A percentile compares a stretch with the other conserved stretches of the same genome.
Evolutionary conservation across 2,888 invertebrate genomes (phyloP).

Genomic region (Acleris emargana): DNA sequence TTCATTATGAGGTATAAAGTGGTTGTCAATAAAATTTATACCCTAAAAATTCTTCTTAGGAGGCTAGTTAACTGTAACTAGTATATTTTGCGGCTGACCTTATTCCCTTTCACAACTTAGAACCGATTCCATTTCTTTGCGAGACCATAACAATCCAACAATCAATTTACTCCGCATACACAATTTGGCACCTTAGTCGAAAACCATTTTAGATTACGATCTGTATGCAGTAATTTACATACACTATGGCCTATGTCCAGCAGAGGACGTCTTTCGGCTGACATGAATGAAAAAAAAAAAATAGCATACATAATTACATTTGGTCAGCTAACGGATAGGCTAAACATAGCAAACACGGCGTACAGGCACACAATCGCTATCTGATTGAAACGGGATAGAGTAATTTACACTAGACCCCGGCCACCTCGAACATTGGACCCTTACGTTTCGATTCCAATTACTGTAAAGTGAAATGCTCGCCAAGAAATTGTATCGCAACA

Average conservation of each 20-base stretch:
- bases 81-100: no score
- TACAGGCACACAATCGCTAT: slow-evolving; percentile 21
- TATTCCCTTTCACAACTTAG: no score
- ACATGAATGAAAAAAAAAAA: no score
- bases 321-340: slow-evolving; percentile 30
- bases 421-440: slow-evolving; percentile 37
- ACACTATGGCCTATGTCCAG: slow-evolving; percentile 22
- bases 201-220: slow-evolving; percentile 14
- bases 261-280: no score
- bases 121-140: no score
- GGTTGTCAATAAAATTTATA: no score
- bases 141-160: no score
- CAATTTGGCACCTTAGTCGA: background rate
- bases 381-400: slow-evolving; percentile 35
- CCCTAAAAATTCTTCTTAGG: no score
- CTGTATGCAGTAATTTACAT: slow-evolving; percentile 20
- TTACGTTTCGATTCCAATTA: slow-evolving; percentile 55
- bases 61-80: no score
- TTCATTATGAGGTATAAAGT: no score
- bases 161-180: no score
- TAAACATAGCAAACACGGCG: slow-evolving; percentile 26
- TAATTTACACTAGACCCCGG: slow-evolving; percentile 32
- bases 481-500: slow-evolving; percentile 51
- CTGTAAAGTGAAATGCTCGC: slow-evolving; percentile 54
- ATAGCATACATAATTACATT: slow-evolving; percentile 34